Evolutionary conservation across 92 coral and sea anemone species (phyloP).

Genomic region (Epizoanthus rinbou): DNA sequence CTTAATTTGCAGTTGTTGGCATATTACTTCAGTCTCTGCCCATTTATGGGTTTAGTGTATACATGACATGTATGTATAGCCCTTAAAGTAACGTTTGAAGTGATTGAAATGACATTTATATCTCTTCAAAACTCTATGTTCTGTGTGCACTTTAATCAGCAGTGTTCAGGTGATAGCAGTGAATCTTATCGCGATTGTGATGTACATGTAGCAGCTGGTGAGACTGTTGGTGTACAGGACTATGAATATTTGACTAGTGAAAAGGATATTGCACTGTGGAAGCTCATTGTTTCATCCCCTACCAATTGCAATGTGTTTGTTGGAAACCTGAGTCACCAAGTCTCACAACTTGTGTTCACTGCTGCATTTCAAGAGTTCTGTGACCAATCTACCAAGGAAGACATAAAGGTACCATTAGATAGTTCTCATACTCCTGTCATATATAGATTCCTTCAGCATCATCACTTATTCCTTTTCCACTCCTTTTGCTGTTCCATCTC

Average conservation of each 20-base stretch:
- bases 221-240: constrained; percentile 37
- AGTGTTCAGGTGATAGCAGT: not conserved
- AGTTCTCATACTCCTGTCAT: too few relatives aligned
- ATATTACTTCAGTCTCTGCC: too few relatives aligned
- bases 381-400: constrained; percentile 33
- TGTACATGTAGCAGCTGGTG: not conserved
- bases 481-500: too few relatives aligned
- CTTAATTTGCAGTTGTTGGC: too few relatives aligned
- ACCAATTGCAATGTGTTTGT: constrained; percentile 76
- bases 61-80: too few relatives aligned
- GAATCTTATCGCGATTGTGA: not conserved
- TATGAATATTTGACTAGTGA: constrained; percentile 65
- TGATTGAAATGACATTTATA: constrained; percentile 30
- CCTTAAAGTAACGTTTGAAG: not conserved
- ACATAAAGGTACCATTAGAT: constrained; percentile 50
- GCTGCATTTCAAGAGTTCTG: constrained; percentile 62
- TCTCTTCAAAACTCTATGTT: constrained; percentile 12
- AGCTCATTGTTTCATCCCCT: constrained; percentile 58
- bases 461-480: too few relatives aligned
- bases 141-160: constrained; percentile 31
- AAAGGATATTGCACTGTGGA: constrained; percentile 67
- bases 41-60: too few relatives aligned
- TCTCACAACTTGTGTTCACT: constrained; percentile 37
- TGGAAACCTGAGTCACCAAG: constrained; percentile 60
- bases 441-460: too few relatives aligned